Percentiles rank a stretch among this genome's conserved stretches.
Evolutionary conservation across 2,797 vertebrate genomes (phyloP).

Genomic region (Hippopotamyrus pictus): DNA sequence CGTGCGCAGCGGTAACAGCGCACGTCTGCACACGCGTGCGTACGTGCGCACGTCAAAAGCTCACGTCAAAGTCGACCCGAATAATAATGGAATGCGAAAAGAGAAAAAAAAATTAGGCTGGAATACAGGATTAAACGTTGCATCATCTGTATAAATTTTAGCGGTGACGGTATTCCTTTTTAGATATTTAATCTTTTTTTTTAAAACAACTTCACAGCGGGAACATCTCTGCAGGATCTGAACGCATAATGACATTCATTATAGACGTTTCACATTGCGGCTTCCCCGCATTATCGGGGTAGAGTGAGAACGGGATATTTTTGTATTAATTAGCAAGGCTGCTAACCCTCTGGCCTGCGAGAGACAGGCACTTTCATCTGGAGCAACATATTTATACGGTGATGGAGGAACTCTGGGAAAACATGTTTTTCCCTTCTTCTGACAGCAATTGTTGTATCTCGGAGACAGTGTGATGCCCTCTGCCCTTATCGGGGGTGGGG

Average conservation of each 20-base stretch:
- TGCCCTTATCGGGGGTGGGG: background rate
- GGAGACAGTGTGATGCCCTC: background rate
- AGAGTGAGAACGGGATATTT: background rate
- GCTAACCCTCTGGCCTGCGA: background rate
- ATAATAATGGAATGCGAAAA: background rate
- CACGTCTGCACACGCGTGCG: background rate
- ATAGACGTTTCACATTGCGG: slow-evolving; percentile 16
- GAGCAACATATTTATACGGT: slow-evolving; percentile 1
- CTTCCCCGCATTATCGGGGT: slow-evolving; percentile 5
- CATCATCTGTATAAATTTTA: background rate
- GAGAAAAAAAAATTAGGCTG: background rate
- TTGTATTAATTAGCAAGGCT: slow-evolving; percentile 4
- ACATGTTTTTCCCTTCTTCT: background rate
- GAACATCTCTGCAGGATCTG: background rate
- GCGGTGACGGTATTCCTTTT: background rate
- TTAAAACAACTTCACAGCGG: background rate
- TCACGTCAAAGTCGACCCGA: background rate
- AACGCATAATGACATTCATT: slow-evolving; percentile 17
- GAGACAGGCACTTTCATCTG: background rate
- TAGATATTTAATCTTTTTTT: background rate
- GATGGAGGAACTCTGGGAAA: background rate
- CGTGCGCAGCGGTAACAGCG: background rate
- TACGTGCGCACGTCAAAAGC: background rate
- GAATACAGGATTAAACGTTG: background rate
- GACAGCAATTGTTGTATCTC: background rate